Evolutionary conservation across 2,888 invertebrate species (phyloP).

Genomic region (Aricia artaxerxes): DNA sequence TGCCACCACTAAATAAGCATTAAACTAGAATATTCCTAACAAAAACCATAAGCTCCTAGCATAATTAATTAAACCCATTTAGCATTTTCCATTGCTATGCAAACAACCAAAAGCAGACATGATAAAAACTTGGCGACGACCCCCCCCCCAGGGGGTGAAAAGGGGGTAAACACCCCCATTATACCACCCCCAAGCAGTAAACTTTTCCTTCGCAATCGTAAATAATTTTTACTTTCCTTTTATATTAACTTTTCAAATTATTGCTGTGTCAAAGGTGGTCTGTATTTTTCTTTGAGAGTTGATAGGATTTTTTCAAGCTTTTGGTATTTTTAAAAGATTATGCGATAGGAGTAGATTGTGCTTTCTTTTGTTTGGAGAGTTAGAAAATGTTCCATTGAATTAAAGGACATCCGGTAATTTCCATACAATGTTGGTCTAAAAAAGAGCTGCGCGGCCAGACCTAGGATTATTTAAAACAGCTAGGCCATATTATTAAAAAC

Average conservation of each 20-base stretch:
- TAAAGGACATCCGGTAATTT: no score
- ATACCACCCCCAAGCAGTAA: slow-evolving; percentile 54
- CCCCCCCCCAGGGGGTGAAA: neutral
- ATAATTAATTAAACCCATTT: slow-evolving; percentile 23
- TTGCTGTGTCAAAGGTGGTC: slow-evolving; percentile 43
- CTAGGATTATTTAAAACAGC: no score
- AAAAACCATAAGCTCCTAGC: slow-evolving; percentile 3
- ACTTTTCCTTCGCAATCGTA: slow-evolving; percentile 63
- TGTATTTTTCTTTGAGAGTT: neutral
- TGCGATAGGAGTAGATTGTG: neutral
- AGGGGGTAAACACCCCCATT: neutral
- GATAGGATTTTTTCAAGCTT: neutral
- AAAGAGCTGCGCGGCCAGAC: no score
- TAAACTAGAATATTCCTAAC: neutral
- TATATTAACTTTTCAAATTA: slow-evolving; percentile 48
- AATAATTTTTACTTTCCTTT: slow-evolving; percentile 65
- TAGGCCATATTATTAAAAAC: no score
- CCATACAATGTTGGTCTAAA: no score
- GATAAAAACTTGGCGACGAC: slow-evolving; percentile 26
- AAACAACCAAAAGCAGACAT: slow-evolving; percentile 27
- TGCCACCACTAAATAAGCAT: neutral
- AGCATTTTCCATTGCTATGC: slow-evolving; percentile 21
- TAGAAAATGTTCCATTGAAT: neutral
- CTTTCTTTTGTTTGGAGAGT: neutral
- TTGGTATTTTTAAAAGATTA: neutral